These are phyloP conservation scores for Sycophila sp. DNA, from an alignment of 1,140 invertebrate species.

Conservation along the genomic window DNA sequence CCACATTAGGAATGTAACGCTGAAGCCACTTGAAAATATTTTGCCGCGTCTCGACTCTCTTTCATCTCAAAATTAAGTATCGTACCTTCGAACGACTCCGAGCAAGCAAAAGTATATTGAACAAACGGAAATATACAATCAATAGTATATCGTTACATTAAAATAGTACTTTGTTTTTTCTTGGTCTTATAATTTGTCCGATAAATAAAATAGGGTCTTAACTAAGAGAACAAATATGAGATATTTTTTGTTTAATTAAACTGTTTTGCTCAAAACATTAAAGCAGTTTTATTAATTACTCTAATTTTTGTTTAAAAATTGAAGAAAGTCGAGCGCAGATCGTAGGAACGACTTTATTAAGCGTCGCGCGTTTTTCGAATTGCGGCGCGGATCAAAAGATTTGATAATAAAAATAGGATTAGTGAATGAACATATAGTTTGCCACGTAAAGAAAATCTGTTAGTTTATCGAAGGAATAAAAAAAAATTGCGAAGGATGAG, in stretches of 20 bases:
- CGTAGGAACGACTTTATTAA: not conserved
- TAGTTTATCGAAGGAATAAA: not conserved
- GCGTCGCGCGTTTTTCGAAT: slow-evolving; percentile 3
- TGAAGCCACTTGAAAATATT: slow-evolving; percentile 4
- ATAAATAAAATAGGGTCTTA: too few species aligned
- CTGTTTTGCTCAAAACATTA: too few species aligned
- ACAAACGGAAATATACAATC: too few species aligned
- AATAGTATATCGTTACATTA: too few species aligned
- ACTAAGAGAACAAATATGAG: too few species aligned
- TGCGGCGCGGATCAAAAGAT: slow-evolving; percentile 10
- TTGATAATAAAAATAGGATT: slow-evolving; percentile 4
- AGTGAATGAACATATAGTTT: not conserved
- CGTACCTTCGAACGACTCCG: too few species aligned
- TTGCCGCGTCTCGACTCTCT: not conserved
- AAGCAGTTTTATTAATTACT: not conserved
- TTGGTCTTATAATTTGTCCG: too few species aligned
- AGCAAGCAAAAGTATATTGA: too few species aligned
- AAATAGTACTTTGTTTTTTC: too few species aligned
- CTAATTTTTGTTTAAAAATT: not conserved
- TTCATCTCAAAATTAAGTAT: not conserved
- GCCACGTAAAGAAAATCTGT: not conserved
- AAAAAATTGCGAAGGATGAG: not conserved
- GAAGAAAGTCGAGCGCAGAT: not conserved
- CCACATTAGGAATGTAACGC: not conserved
- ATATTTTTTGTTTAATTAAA: too few species aligned